Evolutionary conservation across 2,888 invertebrate genomes (phyloP).

Genomic region (Petrolisthes cinctipes): DNA sequence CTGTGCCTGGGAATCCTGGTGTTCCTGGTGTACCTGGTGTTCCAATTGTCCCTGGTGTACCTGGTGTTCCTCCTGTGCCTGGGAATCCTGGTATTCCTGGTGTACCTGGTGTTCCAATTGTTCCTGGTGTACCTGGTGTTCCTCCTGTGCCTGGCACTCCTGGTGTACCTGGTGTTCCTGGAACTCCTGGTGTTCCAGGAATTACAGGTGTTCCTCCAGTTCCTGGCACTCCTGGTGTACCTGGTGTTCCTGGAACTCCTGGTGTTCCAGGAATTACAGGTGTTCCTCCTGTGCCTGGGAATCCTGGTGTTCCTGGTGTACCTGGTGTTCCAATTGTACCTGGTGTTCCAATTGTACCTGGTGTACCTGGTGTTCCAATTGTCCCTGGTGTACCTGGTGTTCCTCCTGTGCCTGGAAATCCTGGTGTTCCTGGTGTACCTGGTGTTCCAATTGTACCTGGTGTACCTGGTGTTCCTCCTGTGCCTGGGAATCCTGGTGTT

Average conservation of each 20-base stretch:
- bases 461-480: neutral
- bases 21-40: neutral
- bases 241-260: neutral
- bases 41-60: constrained; percentile 16
- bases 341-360: neutral
- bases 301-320: neutral
- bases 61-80: neutral
- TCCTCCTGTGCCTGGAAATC: neutral
- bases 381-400: neutral
- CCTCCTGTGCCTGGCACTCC: neutral
- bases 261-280: neutral
- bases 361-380: neutral
- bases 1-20: neutral
- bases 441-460: neutral
- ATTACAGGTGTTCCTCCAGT: neutral
- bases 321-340: neutral
- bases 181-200: neutral
- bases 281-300: neutral
- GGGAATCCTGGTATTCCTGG: constrained; percentile 6
- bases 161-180: neutral
- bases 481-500: neutral
- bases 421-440: neutral
- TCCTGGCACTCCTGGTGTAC: neutral
- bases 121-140: neutral
- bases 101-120: neutral